Base-by-base conservation (phyloP, 2,797 vertebrate species). In the Tinamus major region DNA sequence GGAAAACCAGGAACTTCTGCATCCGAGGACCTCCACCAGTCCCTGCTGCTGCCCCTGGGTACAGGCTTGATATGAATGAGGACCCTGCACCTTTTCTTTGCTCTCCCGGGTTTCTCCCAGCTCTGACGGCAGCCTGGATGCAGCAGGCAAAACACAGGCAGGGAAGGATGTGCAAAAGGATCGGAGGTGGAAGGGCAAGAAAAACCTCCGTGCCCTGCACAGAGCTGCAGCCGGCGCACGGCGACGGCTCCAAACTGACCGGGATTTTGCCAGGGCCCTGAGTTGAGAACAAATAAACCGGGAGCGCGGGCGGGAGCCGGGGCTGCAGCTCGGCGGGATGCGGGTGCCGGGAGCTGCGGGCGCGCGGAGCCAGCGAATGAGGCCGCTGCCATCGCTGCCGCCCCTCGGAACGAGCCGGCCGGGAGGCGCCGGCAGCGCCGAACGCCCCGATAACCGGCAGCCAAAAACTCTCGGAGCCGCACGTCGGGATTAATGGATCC, bases 361-460 rank as follows among this genome's bases (percentile, higher is more conserved):
- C 42, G 42, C 42, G 2, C 8, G 42, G 56, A 79, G 82, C 96
- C 97, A 97, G 87, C 97, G 96, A 98, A 97, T 97, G 92, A 94
- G 90, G 46, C 78, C 1, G 39, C 88, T 85, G 97, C 97, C 97
- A 97, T 95, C 89, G 85, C 48, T 27, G 96, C 97, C 97, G 20
- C 97, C 95, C 97, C 96, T 93, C 75, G 90, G 11, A 24, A 26
- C 19, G 49, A 13, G 49, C 6, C 24, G 49, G 49, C 49, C 49
- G 24, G 94, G 92, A 89, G 90, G 92, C 96, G 96, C 94, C 42
- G 8, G 26, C 82, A 23, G 9, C 74, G 87, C 93, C 86, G 85
- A 92, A 93, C 87, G 90, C 88, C 83, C 61, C 41, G 29, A 78
- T 51, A 87, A 89, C 95, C 87, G 64, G 42, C 64, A 95, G 92